Evolutionary conservation across 2,113 vertebrate genomes (phyloP), one percentile per base, ranked within the genome.

Genomic region (Pyrgilauda ruficollis): DNA sequence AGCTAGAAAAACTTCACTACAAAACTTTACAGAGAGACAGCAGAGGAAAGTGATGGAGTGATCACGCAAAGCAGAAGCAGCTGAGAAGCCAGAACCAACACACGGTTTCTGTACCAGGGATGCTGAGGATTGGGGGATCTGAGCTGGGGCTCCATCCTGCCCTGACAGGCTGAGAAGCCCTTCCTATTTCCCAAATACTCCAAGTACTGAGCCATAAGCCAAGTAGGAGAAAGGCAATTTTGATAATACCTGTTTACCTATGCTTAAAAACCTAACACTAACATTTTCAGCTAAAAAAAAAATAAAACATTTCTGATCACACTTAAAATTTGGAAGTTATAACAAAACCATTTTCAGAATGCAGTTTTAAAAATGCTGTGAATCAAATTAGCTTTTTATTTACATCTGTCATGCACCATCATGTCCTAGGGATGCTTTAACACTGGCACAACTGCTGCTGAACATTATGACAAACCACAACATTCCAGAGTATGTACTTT

Each of bases 311-410:
- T 77, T 82, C 37, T 72, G 53, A 44, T 50, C 24, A 66, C 41
- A 58, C 80, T 62, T 91, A 69, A 73, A 83, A 91, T 44, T 31
- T 27, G 52, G n/a, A 77, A 64, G 30, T 19, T 56, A 74, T 15
- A 88, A 74, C 61, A 52, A 70, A 91, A 88, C n/a, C 15, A 68
- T 84, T 95, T 93, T 58, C 73, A 84, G 61, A 27, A 50, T 55
- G 17, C 39, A 76, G 43, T 33, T 82, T 27, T 53, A 69, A 76
- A 90, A 94, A 80, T 33, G 44, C 26, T 64, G 47, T 50, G 21
- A 83, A 76, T 47, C 37, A 80, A 91, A 95, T 52, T 15, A 62
- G 39, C 43, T 88, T 85, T 95, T 68, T 87, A 75, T 88, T 86
- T 74, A 78, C 90, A 92, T 92, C 61, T 74, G 47, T 66, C 67